phyloP scores from a whole-genome alignment of 2,888 invertebrate genomes.

The Andrena chrysosceles region DNA sequence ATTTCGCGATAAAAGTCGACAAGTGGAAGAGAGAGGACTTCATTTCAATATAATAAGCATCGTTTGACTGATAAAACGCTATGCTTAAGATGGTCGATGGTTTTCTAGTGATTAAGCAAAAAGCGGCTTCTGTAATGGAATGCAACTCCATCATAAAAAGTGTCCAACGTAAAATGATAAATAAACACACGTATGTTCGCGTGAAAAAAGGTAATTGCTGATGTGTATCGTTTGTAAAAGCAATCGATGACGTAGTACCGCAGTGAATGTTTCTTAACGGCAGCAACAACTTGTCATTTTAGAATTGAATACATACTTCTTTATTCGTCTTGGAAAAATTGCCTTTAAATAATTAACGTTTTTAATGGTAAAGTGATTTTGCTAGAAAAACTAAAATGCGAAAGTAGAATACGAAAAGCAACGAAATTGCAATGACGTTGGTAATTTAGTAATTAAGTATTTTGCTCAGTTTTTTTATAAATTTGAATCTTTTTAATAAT shows the following conservation, averaged over 20 bases:
- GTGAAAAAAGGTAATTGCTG: conserved; percentile 18
- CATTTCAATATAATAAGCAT: conserved; percentile 31
- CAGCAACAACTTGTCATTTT: conserved; percentile 27
- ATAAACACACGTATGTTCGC: not conserved
- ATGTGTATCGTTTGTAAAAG: conserved; percentile 8
- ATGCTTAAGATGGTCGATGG: conserved; percentile 22
- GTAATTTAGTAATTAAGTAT: no score
- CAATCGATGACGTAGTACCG: conserved; percentile 30
- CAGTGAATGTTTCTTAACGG: conserved; percentile 20
- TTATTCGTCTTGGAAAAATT: no score
- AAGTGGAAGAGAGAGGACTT: not conserved
- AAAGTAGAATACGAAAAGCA: no score
- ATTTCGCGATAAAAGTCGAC: conserved; percentile 1
- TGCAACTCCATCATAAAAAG: no score
- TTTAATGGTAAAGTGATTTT: no score
- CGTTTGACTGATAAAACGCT: conserved; percentile 32
- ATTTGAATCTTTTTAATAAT: no score
- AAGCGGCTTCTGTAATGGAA: conserved; percentile 2
- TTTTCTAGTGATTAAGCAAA: conserved; percentile 23
- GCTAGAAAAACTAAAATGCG: no score
- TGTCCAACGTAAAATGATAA: conserved; percentile 21
- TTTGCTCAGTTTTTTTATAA: no score
- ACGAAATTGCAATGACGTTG: no score
- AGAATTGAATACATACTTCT: no score
- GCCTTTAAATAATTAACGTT: no score